phyloP scores from a whole-genome alignment of 2,797 vertebrate genomes.

The Nannoperca obscura region DNA sequence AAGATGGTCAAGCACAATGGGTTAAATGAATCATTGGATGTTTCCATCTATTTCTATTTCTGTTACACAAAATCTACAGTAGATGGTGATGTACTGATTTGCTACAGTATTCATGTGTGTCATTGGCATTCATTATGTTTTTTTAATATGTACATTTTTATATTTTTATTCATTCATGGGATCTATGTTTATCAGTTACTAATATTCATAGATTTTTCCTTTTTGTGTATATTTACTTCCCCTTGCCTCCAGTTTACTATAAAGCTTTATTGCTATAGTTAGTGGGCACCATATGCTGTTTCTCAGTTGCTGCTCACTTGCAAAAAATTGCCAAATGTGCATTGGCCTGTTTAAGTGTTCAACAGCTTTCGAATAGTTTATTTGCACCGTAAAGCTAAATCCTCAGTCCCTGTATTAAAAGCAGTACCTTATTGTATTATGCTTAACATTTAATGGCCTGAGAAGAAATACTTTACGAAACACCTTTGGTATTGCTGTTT shows the following conservation, averaged over 20 bases:
- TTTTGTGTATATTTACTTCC: slow-evolving; percentile 3
- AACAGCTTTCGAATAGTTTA: slow-evolving; percentile 39
- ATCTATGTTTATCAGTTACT: neutral
- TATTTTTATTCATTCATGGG: neutral
- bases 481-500: neutral
- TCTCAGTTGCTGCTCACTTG: slow-evolving; percentile 22
- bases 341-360: slow-evolving; percentile 14
- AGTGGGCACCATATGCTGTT: slow-evolving; percentile 26
- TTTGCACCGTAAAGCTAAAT: slow-evolving; percentile 17
- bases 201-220: neutral
- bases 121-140: neutral
- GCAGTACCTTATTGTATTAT: neutral
- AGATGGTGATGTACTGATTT: neutral
- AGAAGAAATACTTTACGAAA: neutral
- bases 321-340: slow-evolving; percentile 30
- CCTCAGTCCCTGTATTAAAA: neutral
- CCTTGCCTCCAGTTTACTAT: slow-evolving; percentile 4
- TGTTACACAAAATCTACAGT: neutral
- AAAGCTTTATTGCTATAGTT: slow-evolving; percentile 22
- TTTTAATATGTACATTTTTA: neutral
- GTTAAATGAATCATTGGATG: neutral
- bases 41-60: neutral
- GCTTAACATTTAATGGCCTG: neutral
- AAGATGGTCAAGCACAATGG: neutral
- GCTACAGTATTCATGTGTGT: neutral